These are phyloP conservation scores for Mandrillus leucophaeus DNA, from an alignment of 2,113 vertebrate genomes.

Conservation along the genomic window DNA sequence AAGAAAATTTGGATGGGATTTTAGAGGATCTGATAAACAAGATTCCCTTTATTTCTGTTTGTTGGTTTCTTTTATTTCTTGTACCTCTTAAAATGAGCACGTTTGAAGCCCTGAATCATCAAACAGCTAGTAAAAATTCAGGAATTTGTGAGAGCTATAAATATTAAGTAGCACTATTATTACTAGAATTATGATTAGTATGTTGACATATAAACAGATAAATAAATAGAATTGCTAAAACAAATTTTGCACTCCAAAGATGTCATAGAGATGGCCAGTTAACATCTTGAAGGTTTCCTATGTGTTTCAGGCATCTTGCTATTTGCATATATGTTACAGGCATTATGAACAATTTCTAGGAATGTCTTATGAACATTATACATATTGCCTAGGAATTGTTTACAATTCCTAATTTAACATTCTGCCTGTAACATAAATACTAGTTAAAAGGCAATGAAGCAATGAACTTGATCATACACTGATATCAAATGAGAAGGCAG, in stretches of 20 bases:
- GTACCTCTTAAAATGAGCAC: neutral
- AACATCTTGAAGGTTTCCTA: constrained; percentile 54
- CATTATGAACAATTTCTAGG: constrained; percentile 74
- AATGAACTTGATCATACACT: constrained; percentile 55
- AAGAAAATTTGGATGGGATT: neutral
- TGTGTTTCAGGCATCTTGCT: constrained; percentile 57
- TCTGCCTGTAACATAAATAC: constrained; percentile 61
- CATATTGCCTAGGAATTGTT: constrained; percentile 71
- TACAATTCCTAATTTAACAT: constrained; percentile 74
- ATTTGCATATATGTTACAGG: constrained; percentile 66
- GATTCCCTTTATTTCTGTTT: constrained; percentile 3
- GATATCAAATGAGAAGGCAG: constrained; percentile 59
- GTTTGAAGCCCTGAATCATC: neutral
- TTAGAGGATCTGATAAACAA: neutral
- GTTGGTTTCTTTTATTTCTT: neutral
- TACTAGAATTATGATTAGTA: constrained; percentile 35
- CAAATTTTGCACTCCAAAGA: neutral
- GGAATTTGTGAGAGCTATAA: neutral
- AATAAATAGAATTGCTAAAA: constrained; percentile 32
- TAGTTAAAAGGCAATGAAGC: constrained; percentile 52
- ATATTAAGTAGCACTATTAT: neutral
- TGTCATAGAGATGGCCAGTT: neutral
- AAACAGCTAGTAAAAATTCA: neutral
- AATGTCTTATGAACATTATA: constrained; percentile 71
- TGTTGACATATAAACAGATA: constrained; percentile 32